Conservation (phyloP, 2,888 invertebrate species). For the Melanchra persicariae region DNA sequence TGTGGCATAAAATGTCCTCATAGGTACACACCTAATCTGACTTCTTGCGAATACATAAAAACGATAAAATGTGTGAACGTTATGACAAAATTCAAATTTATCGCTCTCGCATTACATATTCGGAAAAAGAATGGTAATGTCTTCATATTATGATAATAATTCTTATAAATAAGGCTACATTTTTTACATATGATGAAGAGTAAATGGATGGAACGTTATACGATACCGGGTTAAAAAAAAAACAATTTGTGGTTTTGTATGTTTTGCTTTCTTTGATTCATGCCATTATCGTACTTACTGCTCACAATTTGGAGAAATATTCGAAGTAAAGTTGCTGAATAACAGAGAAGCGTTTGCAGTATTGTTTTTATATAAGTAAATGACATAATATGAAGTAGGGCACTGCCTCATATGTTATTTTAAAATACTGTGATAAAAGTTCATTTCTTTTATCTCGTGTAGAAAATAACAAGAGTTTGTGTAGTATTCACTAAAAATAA, state of each 20-base stretch:
- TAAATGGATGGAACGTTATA: slow-evolving; percentile 41
- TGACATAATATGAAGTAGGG: too few species aligned
- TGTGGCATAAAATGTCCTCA: slow-evolving; percentile 41
- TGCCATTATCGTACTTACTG: too few species aligned
- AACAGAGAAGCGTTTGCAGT: too few species aligned
- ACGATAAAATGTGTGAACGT: slow-evolving; percentile 65
- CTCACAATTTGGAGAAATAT: too few species aligned
- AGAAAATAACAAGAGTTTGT: too few species aligned
- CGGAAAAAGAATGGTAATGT: slow-evolving; percentile 67
- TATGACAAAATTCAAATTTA: slow-evolving; percentile 70
- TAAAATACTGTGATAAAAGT: too few species aligned
- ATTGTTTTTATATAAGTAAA: too few species aligned
- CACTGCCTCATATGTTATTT: too few species aligned
- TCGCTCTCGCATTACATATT: slow-evolving; percentile 65
- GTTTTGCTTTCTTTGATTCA: not conserved
- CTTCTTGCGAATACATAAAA: slow-evolving; percentile 59
- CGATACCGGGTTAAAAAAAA: slow-evolving; percentile 23
- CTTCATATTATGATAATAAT: slow-evolving; percentile 68
- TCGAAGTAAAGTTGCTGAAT: too few species aligned
- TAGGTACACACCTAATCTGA: slow-evolving; percentile 58
- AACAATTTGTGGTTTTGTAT: slow-evolving; percentile 18
- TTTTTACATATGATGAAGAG: slow-evolving; percentile 58
- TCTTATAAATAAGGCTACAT: slow-evolving; percentile 67
- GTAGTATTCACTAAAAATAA: too few species aligned
- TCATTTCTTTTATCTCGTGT: too few species aligned